phyloP scores from a whole-genome alignment of 2,888 invertebrate genomes.

The Meghimatium bilineatum region DNA sequence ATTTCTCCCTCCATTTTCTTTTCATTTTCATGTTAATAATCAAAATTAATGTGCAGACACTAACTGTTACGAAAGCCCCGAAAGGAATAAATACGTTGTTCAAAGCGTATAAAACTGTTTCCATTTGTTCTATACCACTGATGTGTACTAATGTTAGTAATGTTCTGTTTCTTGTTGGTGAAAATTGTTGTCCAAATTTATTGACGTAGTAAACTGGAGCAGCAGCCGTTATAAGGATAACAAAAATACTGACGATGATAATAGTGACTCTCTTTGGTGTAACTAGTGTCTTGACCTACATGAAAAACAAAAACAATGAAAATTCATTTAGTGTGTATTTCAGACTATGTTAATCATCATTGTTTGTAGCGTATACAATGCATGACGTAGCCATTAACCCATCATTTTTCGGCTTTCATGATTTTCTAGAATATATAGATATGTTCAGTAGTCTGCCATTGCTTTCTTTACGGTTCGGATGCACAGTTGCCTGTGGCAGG shows the following conservation, averaged over 20 bases:
- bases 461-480: too few relatives aligned
- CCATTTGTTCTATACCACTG: not conserved
- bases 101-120: not conserved
- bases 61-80: conserved; percentile 1
- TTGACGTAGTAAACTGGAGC: conserved; percentile 12
- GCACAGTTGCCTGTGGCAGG: too few relatives aligned
- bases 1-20: conserved; percentile 24
- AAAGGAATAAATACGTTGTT: conserved; percentile 16
- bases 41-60: conserved; percentile 6
- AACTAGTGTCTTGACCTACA: conserved; percentile 11
- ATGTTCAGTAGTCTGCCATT: too few relatives aligned
- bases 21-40: not conserved
- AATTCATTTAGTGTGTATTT: too few relatives aligned
- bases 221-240: not conserved
- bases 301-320: not conserved
- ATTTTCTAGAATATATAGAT: too few relatives aligned
- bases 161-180: conserved; percentile 12
- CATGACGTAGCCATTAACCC: too few relatives aligned
- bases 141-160: conserved; percentile 1
- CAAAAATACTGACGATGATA: conserved; percentile 1
- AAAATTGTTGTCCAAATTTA: not conserved
- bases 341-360: too few relatives aligned
- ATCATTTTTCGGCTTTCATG: too few relatives aligned
- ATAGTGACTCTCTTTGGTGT: conserved; percentile 18
- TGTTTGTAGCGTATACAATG: too few relatives aligned